Percentiles rank a stretch among this genome's conserved stretches.
Evolutionary conservation across 2,113 vertebrate species (phyloP).

Genomic region (Columba livia): DNA sequence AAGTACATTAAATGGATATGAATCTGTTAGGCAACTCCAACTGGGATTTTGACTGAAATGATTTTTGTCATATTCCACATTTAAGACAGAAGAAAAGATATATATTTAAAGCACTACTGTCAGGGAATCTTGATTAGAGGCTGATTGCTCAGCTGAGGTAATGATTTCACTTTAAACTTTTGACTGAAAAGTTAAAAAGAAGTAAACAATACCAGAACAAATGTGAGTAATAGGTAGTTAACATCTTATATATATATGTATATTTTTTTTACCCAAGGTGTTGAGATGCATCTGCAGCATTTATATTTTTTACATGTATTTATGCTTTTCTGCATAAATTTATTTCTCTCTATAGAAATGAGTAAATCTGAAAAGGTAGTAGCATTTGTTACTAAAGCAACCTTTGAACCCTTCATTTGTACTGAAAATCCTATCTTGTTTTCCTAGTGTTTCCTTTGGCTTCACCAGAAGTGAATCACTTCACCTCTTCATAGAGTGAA

Average conservation of each 20-base stretch:
- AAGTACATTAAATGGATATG: neutral
- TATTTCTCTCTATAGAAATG: neutral
- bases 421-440: neutral
- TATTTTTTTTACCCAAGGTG: neutral
- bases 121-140: neutral
- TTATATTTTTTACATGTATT: slow-evolving; percentile 19
- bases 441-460: neutral
- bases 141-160: neutral
- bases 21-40: neutral
- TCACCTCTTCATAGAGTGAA: neutral
- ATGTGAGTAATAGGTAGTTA: neutral
- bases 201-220: neutral
- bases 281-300: neutral
- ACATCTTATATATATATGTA: neutral
- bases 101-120: neutral
- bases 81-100: neutral
- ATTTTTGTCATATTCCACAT: neutral
- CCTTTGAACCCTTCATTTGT: neutral
- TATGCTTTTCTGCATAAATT: neutral
- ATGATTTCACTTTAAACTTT: neutral
- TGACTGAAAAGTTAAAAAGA: neutral
- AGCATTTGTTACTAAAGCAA: neutral
- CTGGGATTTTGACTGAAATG: neutral
- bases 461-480: neutral
- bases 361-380: neutral